Evolutionary conservation across 1,140 invertebrate species (phyloP), one percentile per base, ranked within the genome.

Genomic region (Lutraria rhynchaena): DNA sequence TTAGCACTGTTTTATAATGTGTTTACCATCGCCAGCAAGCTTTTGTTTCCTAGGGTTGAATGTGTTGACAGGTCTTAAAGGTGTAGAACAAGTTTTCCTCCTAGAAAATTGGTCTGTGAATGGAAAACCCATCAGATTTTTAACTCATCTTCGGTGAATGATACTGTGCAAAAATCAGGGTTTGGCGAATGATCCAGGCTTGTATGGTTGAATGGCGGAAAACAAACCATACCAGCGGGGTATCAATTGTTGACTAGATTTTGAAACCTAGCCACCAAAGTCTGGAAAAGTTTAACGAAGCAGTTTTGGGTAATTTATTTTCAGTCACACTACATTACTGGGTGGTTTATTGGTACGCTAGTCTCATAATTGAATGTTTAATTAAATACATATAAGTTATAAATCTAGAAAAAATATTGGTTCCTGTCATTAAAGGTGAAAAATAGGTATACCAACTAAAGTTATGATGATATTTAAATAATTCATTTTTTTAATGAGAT

Each of bases 1-100:
- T 80, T 80, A 80, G 46, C 76, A 80, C 76, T 55, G n/a, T 69
- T 70, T 58, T 51, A n/a, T 80, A 80, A 80, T 80, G 53, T 46
- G 24, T 63, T 80, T 80, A 44, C 76, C 63, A 70, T 80, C n/a
- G 15, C 22, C 13, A 49, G 17, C 17, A 11, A 49, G 33, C 46
- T 80, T 80, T 60, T 69, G 63, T 70, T 80, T 51, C 76, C 37
- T 58, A 31, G 70, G 33, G 51, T 60, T 31, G 19, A 13, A 29
- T 11, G 2, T 46, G 61, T 67, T 69, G 76, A 69, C 65, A 60
- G 76, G 51, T 69, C 49, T 57, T 70, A 55, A 44, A 69, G 51
- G 44, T 80, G 63, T 44, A 75, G 57, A 44, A 61, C 55, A 61
- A 61, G 46, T 75, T 46, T 60, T 63, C 73, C 13, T 58, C 31